phyloP scores from a whole-genome alignment of 2,888 invertebrate species.

The Conomelus anceps region DNA sequence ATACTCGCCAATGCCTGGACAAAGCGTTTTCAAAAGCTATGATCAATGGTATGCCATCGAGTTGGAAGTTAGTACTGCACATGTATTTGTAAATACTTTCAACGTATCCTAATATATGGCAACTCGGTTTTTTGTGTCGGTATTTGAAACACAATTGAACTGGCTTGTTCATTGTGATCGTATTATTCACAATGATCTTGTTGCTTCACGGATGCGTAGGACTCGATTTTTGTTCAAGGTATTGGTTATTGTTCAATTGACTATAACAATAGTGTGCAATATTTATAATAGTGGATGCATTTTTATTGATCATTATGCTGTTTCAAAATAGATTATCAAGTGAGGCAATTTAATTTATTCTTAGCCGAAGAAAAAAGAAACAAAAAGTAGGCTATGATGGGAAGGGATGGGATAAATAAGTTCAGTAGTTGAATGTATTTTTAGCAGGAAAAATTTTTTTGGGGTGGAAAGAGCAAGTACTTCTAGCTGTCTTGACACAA shows the following conservation, averaged over 20 bases:
- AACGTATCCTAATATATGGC: background rate
- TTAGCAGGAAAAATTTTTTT: too few species aligned
- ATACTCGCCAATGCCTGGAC: background rate
- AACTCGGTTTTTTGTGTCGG: background rate
- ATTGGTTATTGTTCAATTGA: too few species aligned
- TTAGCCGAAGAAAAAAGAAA: too few species aligned
- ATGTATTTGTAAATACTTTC: background rate
- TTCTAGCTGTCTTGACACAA: too few species aligned
- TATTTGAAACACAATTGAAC: background rate
- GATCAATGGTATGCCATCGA: background rate
- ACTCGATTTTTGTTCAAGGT: background rate
- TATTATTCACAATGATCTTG: background rate
- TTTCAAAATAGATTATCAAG: too few species aligned
- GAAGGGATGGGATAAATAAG: too few species aligned
- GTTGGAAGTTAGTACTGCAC: background rate
- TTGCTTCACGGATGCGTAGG: background rate
- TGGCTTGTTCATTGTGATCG: background rate
- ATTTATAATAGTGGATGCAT: background rate
- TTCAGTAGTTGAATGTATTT: too few species aligned
- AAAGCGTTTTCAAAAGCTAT: too few species aligned
- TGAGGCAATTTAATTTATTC: too few species aligned
- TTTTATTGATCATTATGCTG: background rate
- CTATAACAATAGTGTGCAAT: background rate
- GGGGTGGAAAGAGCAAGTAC: too few species aligned
- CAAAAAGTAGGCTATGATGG: too few species aligned